These are phyloP conservation scores for Parnassius glacialis DNA, from an alignment of 2,888 invertebrate genomes.

Conservation along the genomic window DNA sequence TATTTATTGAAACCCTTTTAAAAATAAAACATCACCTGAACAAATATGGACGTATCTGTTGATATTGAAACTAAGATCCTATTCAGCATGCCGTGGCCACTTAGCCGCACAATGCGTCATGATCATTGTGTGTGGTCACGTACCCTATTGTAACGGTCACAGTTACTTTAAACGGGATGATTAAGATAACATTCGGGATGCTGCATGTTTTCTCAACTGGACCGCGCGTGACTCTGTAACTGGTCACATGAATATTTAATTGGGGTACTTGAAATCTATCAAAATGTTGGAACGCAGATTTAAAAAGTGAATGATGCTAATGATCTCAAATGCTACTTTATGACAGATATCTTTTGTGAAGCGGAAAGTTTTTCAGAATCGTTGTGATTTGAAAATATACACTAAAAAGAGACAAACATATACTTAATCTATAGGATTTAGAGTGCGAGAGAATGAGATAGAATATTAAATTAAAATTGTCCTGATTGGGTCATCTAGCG, in stretches of 20 bases:
- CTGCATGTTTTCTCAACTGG: slow-evolving; percentile 77
- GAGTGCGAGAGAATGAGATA: too few species aligned
- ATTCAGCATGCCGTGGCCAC: slow-evolving; percentile 23
- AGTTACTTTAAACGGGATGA: slow-evolving; percentile 47
- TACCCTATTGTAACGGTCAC: slow-evolving; percentile 50
- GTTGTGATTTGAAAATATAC: too few species aligned
- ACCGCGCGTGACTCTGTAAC: slow-evolving; percentile 41
- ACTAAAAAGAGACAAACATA: too few species aligned
- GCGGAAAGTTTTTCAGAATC: too few species aligned
- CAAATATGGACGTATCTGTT: slow-evolving; percentile 10
- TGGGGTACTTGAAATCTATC: slow-evolving; percentile 38
- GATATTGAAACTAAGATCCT: slow-evolving; percentile 3
- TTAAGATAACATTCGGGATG: slow-evolving; percentile 61
- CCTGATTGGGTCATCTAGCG: too few species aligned
- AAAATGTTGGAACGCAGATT: slow-evolving; percentile 16
- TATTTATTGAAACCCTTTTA: slow-evolving; percentile 5
- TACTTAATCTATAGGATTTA: too few species aligned
- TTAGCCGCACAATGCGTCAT: slow-evolving; percentile 34
- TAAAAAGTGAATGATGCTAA: neutral
- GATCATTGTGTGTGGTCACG: slow-evolving; percentile 72
- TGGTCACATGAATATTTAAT: slow-evolving; percentile 53
- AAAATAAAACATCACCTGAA: slow-evolving; percentile 19
- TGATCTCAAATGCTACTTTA: neutral
- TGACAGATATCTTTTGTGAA: too few species aligned
- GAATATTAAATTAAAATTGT: too few species aligned